phyloP scores from a whole-genome alignment of 2,113 vertebrate genomes.

The Alethe diademata region DNA sequence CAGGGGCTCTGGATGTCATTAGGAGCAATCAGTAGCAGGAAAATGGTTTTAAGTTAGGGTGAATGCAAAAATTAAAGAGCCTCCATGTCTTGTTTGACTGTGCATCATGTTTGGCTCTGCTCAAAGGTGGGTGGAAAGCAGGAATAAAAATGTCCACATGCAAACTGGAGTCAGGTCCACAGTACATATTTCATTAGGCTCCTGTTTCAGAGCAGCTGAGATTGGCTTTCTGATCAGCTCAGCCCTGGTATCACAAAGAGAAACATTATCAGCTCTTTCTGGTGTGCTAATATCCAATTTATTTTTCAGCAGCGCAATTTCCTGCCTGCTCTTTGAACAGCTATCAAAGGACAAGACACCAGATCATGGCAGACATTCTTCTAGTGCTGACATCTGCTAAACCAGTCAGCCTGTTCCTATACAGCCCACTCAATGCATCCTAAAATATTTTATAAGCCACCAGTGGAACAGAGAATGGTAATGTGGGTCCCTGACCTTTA shows the following conservation, averaged over 20 bases:
- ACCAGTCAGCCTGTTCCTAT: conserved; percentile 35
- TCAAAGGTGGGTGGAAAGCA: conserved; percentile 1
- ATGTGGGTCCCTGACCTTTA: conserved; percentile 43
- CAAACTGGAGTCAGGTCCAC: not conserved
- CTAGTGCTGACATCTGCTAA: conserved; percentile 55
- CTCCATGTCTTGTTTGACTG: not conserved
- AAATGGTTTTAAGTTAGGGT: not conserved
- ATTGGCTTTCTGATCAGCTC: not conserved
- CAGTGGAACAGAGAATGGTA: not conserved
- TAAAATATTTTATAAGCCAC: conserved; percentile 55
- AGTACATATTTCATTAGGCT: not conserved
- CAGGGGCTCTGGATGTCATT: not conserved
- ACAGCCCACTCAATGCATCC: conserved; percentile 51
- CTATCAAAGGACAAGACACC: conserved; percentile 55
- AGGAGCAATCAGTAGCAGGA: not conserved
- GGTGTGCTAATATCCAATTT: conserved; percentile 24
- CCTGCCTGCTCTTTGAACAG: conserved; percentile 61
- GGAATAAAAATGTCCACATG: not conserved
- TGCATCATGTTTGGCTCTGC: not conserved
- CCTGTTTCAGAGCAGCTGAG: not conserved
- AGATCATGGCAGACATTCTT: conserved; percentile 49
- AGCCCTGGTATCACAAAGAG: not conserved
- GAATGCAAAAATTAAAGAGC: not conserved
- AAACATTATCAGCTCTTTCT: conserved; percentile 16
- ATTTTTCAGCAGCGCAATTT: conserved; percentile 57